Conservation (phyloP, 2,888 invertebrate species). For the Epirrita christyi region DNA sequence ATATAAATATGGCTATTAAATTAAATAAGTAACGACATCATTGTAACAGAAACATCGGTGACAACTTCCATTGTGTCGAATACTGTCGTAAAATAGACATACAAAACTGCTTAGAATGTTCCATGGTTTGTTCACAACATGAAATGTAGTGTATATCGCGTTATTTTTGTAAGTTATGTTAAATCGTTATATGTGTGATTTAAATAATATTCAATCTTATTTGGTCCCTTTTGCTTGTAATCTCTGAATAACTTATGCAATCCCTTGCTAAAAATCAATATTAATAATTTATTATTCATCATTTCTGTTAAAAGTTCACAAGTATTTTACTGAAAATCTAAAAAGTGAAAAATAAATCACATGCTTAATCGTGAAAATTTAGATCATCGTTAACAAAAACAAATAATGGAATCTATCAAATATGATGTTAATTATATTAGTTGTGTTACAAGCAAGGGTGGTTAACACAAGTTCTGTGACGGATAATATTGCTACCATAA, state of each 20-base stretch:
- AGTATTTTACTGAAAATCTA: slow-evolving; percentile 55
- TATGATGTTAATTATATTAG: slow-evolving; percentile 76
- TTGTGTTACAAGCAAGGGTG: slow-evolving; percentile 85
- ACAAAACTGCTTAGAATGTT: slow-evolving; percentile 72
- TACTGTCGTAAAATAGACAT: slow-evolving; percentile 64
- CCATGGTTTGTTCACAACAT: slow-evolving; percentile 58
- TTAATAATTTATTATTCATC: slow-evolving; percentile 49
- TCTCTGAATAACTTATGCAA: slow-evolving; percentile 64
- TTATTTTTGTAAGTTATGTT: slow-evolving; percentile 75
- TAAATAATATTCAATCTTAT: slow-evolving; percentile 66
- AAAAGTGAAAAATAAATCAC: slow-evolving; percentile 51
- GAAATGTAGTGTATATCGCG: slow-evolving; percentile 53
- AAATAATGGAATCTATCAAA: slow-evolving; percentile 37
- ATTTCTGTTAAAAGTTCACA: slow-evolving; percentile 72
- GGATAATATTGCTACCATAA: slow-evolving; percentile 48
- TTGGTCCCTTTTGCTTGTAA: slow-evolving; percentile 85
- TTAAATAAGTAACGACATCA: slow-evolving; percentile 72
- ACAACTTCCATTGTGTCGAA: slow-evolving; percentile 45
- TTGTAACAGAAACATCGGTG: slow-evolving; percentile 61
- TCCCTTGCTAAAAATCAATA: slow-evolving; percentile 44
- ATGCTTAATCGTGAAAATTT: slow-evolving; percentile 57
- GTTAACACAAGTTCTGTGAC: slow-evolving; percentile 75
- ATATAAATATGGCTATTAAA: slow-evolving; percentile 83
- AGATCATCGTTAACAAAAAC: slow-evolving; percentile 32
- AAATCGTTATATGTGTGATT: slow-evolving; percentile 59